A percentile compares a stretch with the other conserved stretches of the same genome.
Evolutionary conservation across 1,140 invertebrate genomes (phyloP).

Genomic region (Littorina saxatilis): DNA sequence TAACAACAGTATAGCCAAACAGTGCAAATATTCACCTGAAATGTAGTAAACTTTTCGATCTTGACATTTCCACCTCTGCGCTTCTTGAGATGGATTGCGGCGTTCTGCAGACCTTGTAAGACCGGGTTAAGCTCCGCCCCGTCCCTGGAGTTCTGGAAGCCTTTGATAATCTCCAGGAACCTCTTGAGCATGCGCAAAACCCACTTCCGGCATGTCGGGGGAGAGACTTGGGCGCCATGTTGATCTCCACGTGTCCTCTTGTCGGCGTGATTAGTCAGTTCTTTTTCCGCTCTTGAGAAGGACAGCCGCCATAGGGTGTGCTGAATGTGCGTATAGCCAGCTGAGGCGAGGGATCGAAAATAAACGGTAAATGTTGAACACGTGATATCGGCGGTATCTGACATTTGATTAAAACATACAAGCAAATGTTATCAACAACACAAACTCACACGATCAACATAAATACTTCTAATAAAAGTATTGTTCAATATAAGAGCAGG

Average conservation of each 20-base stretch:
- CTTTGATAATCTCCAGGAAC: slow-evolving; percentile 24
- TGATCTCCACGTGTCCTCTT: not conserved
- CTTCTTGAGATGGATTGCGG: too few relatives aligned
- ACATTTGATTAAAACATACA: too few relatives aligned
- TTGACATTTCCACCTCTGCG: not conserved
- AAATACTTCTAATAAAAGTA: too few relatives aligned
- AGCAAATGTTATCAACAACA: too few relatives aligned
- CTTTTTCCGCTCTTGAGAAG: slow-evolving; percentile 29
- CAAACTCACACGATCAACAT: too few relatives aligned
- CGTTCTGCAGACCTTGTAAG: not conserved
- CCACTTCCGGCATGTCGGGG: not conserved
- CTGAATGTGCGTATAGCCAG: not conserved
- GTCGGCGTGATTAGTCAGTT: slow-evolving; percentile 4
- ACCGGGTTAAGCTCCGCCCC: not conserved
- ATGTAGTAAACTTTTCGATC: slow-evolving; percentile 21
- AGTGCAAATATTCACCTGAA: slow-evolving; percentile 25
- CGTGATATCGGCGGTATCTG: too few relatives aligned
- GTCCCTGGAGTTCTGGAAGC: not conserved
- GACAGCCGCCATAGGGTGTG: slow-evolving; percentile 17
- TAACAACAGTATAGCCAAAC: too few relatives aligned
- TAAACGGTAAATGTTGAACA: not conserved
- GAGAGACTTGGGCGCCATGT: not conserved
- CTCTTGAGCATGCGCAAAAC: slow-evolving; percentile 24
- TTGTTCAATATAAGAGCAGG: too few relatives aligned
- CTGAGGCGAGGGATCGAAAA: not conserved